Base-by-base conservation (phyloP, 2,888 invertebrate genomes). In the Callimorpha dominula region DNA sequence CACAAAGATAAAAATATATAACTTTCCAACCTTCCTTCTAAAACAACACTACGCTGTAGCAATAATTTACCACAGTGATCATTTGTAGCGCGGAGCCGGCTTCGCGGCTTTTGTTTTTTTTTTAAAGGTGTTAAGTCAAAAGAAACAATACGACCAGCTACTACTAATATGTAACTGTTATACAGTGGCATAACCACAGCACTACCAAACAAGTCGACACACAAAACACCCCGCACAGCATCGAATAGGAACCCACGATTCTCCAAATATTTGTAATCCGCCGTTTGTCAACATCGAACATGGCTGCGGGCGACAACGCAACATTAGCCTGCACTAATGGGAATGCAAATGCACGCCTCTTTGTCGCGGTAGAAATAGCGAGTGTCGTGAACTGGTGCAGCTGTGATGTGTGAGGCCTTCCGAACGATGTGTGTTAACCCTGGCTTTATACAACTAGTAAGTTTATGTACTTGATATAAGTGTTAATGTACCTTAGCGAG, bases 261-360 rank as follows among this genome's bases (percentile, higher is more conserved):
- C 8, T 46, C 68, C 73, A 65, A 75, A 74, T 73, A 68, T 52
- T 42, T 42, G 68, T 62, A 69, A 73, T 77, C 73, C 68, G 46
- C 60, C 73, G 75, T 81, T 81, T 84, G 85, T 85, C 84, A 85
- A 83, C 85, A 85, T 43, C 52, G 72, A 76, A 73, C 76, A 80
- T 77, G 75, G 82, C 74, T 81, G 81, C 78, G 82, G 82, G 78
- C 79, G 80, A 76, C 83, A 80, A 78, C 76, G 75, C 68, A 54
- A 69, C 71, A 70, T 63, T 66, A 64, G 70, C 70, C 31, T 70
- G 72, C 73, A 76, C 76, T 84, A 84, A 84, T 84, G 83, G 84
- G 76, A 81, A 84, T 84, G 85, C 83, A 84, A 84, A 83, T 83
- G 78, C 71, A 73, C 74, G 76, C 77, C 79, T 78, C 78, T 78